phyloP scores from a whole-genome alignment of 2,888 invertebrate species.

The Euclidia mi region DNA sequence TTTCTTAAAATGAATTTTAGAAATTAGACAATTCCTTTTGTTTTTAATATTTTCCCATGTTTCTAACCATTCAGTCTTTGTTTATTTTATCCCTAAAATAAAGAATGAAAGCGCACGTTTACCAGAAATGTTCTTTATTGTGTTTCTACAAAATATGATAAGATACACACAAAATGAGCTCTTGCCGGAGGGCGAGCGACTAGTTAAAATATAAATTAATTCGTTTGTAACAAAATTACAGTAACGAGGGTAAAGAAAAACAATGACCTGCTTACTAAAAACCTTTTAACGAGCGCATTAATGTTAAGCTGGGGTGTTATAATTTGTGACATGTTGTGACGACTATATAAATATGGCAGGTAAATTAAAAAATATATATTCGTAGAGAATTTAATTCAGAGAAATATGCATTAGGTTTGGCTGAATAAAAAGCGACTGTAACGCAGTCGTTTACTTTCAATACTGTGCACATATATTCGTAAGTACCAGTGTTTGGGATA shows the following conservation, averaged over 20 bases:
- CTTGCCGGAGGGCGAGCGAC: constrained; percentile 4
- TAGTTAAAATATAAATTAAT: constrained; percentile 71
- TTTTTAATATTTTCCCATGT: neutral
- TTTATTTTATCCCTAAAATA: no score
- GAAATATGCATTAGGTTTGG: neutral
- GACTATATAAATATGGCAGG: constrained; percentile 39
- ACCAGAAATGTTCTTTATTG: neutral
- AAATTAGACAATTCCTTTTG: constrained; percentile 34
- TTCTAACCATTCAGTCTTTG: no score
- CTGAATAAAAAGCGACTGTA: neutral
- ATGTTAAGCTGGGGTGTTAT: constrained; percentile 65
- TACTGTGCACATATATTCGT: no score
- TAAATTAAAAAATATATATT: constrained; percentile 13
- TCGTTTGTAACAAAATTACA: constrained; percentile 78
- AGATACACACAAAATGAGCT: constrained; percentile 13
- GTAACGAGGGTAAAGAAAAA: constrained; percentile 81
- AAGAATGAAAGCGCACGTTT: neutral
- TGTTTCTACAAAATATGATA: constrained; percentile 16
- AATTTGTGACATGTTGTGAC: constrained; percentile 64
- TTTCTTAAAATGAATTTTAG: constrained; percentile 41
- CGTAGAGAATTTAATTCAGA: neutral
- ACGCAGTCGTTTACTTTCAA: no score
- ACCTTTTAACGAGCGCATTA: constrained; percentile 76
- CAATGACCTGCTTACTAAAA: constrained; percentile 69
- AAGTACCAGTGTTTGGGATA: no score